Evolutionary conservation across 2,113 vertebrate genomes (phyloP).

Genomic region (Fregetta grallaria): DNA sequence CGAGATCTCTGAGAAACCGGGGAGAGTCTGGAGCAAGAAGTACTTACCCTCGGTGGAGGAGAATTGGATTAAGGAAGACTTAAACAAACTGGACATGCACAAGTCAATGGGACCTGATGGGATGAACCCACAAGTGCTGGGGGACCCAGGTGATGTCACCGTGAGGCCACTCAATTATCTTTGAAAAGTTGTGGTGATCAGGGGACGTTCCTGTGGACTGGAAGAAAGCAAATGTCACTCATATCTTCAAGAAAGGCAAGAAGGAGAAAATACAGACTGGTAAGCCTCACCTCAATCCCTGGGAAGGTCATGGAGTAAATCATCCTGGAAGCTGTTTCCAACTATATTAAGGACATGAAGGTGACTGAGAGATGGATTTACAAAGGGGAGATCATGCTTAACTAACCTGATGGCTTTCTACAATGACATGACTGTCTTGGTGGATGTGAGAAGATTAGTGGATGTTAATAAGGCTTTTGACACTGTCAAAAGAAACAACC

Average conservation of each 20-base stretch:
- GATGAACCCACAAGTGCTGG: background rate
- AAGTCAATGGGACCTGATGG: background rate
- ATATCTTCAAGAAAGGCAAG: background rate
- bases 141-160: background rate
- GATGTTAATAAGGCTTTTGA: background rate
- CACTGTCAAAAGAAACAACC: background rate
- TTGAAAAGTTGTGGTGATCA: background rate
- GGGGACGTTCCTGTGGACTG: background rate
- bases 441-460: background rate
- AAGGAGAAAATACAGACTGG: background rate
- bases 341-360: background rate
- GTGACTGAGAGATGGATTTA: background rate
- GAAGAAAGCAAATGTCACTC: background rate
- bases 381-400: background rate
- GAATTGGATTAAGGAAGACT: background rate
- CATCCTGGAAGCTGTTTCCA: background rate
- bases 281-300: background rate
- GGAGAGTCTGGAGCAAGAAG: background rate
- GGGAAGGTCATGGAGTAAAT: background rate
- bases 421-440: background rate
- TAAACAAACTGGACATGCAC: background rate
- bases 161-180: background rate
- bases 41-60: fast-evolving
- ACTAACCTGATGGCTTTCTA: background rate
- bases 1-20: background rate